Evolutionary conservation across 1,140 invertebrate species (phyloP).

Genomic region (Bombus polaris): DNA sequence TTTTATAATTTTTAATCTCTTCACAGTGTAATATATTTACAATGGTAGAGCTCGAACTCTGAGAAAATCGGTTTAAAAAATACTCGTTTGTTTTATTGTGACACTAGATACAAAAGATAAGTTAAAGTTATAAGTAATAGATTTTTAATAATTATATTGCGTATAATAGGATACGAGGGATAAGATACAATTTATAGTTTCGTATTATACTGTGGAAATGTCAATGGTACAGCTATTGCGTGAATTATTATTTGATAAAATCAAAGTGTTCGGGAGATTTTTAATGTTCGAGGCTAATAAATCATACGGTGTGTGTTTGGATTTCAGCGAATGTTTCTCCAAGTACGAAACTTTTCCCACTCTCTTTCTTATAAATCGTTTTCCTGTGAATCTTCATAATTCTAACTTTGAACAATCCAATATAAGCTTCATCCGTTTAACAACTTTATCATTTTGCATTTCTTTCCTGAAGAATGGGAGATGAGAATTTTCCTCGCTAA

Average conservation of each 20-base stretch:
- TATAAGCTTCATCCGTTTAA: neutral
- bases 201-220: neutral
- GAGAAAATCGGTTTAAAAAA: too few relatives aligned
- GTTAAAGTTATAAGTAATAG: neutral
- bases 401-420: too few relatives aligned
- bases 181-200: neutral
- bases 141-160: neutral
- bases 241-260: neutral
- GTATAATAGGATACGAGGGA: neutral
- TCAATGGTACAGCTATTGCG: neutral
- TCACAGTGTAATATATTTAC: neutral
- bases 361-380: neutral
- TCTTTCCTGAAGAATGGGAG: neutral
- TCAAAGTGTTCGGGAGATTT: neutral
- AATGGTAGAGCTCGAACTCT: too few relatives aligned
- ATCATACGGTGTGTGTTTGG: neutral
- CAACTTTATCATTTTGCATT: neutral
- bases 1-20: neutral
- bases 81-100: too few relatives aligned
- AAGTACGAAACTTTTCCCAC: neutral
- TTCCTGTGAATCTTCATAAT: neutral
- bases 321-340: neutral
- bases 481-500: neutral
- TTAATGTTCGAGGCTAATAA: neutral
- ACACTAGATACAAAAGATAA: neutral